These are phyloP conservation scores for Pelosia muscerda DNA, from an alignment of 2,888 invertebrate genomes.

Conservation along the genomic window DNA sequence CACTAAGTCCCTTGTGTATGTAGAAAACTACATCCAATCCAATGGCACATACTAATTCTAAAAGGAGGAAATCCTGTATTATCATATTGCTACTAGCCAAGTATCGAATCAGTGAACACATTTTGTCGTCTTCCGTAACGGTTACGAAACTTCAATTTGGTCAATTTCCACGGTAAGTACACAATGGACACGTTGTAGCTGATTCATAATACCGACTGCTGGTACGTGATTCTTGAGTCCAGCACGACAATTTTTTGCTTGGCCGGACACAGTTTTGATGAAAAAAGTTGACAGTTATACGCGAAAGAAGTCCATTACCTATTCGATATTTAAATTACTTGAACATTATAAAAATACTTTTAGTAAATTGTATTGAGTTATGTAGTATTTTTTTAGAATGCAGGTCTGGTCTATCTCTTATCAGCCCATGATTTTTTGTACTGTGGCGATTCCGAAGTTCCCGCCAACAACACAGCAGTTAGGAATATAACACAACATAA, in stretches of 20 bases:
- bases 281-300: conserved; percentile 21
- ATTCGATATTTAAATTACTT: background rate
- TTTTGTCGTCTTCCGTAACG: conserved; percentile 58
- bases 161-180: conserved; percentile 66
- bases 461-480: too few species aligned
- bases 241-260: conserved; percentile 57
- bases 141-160: conserved; percentile 66
- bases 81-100: conserved; percentile 23
- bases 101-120: conserved; percentile 35
- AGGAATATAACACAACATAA: too few species aligned
- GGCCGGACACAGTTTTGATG: conserved; percentile 34
- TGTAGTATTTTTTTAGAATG: too few species aligned
- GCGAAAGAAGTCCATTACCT: background rate
- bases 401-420: too few species aligned
- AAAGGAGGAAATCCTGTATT: conserved; percentile 22
- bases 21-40: background rate
- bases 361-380: too few species aligned
- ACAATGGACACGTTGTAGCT: conserved; percentile 59
- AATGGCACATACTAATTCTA: conserved; percentile 1
- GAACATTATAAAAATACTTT: too few species aligned
- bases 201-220: conserved; percentile 43
- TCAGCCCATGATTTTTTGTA: too few species aligned
- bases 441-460: too few species aligned
- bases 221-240: conserved; percentile 54
- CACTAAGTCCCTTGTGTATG: background rate